These are phyloP conservation scores for Anabacerthia variegaticeps DNA, from an alignment of 2,797 vertebrate genomes.

Conservation along the genomic window DNA sequence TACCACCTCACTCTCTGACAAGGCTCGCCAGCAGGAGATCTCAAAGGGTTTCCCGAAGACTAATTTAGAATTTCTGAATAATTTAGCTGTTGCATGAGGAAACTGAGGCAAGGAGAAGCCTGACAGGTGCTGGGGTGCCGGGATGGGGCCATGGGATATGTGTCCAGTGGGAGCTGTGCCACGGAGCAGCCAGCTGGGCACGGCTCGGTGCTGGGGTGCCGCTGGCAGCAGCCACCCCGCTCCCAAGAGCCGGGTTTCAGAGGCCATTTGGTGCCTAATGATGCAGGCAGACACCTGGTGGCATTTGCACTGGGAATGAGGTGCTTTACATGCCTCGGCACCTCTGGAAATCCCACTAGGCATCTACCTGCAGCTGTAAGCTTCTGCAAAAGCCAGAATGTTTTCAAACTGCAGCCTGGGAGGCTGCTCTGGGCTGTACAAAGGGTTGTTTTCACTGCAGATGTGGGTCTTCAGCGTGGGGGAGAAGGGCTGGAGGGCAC, in stretches of 20 bases:
- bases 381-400: not conserved
- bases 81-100: not conserved
- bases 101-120: slow-evolving; percentile 1
- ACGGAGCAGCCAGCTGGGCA: not conserved
- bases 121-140: rapidly evolving
- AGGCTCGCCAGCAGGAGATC: rapidly evolving
- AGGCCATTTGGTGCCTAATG: slow-evolving; percentile 48
- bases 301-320: slow-evolving; percentile 49
- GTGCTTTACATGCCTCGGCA: slow-evolving; percentile 32
- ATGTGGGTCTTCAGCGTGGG: rapidly evolving
- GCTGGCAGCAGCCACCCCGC: not conserved
- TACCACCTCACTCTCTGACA: not conserved
- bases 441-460: not conserved
- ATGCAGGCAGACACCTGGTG: slow-evolving; percentile 54
- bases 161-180: rapidly evolving
- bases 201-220: rapidly evolving
- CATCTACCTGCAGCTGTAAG: not conserved
- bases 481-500: not conserved
- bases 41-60: not conserved
- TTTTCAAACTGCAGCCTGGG: not conserved
- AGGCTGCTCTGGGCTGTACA: not conserved
- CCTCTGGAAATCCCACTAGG: not conserved
- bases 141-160: not conserved
- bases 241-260: slow-evolving; percentile 8
- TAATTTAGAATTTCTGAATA: not conserved